Evolutionary conservation across 2,888 invertebrate genomes (phyloP), one percentile per base, ranked within the genome.

Genomic region (Tortrix viridana): DNA sequence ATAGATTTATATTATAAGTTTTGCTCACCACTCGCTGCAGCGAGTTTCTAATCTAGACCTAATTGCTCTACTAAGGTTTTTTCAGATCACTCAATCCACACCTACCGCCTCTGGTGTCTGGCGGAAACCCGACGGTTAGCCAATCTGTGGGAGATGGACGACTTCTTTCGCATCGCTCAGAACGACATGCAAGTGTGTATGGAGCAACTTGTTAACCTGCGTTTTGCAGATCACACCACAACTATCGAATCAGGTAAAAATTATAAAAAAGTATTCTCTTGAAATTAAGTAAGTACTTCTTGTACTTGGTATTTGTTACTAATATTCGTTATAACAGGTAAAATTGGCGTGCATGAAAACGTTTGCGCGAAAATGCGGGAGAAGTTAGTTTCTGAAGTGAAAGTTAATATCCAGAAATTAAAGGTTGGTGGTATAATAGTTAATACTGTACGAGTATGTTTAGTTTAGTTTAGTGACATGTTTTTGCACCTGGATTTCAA

Each of bases 301-400:
- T 32, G 3, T 12, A 12, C 12, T 12, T 12, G 12, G 12, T 32
- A 16, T 16, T 41, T 41, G 41, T 16, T n/a, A 5, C 5, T n/a
- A n/a, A 41, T 16, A n/a, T 41, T 41, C 5, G 49, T 67, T 65
- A 23, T 80, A 71, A 74, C 86, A 86, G 93, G 93, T 46, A 93
- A 94, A 79, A 85, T 95, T 54, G 96, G 95, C 62, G 96, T 96
- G 12, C 95, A 96, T 68, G 96, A 96, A 72, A 94, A 95, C 75
- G 96, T 97, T 0, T 96, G 96, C 77, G 95, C 95, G 0, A 95
- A 96, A 72, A 95, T 97, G 95, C 93, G 96, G 73, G 95, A 95
- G 50, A 97, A 97, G 82, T 89, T 97, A 41, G 95, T 96, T 12
- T 96, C 96, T 0, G 97, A 97, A 92, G 95, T 96, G 1, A 94